These are phyloP conservation scores for Coelinius sp. DNA, from an alignment of 2,888 invertebrate genomes.

Conservation along the genomic window DNA sequence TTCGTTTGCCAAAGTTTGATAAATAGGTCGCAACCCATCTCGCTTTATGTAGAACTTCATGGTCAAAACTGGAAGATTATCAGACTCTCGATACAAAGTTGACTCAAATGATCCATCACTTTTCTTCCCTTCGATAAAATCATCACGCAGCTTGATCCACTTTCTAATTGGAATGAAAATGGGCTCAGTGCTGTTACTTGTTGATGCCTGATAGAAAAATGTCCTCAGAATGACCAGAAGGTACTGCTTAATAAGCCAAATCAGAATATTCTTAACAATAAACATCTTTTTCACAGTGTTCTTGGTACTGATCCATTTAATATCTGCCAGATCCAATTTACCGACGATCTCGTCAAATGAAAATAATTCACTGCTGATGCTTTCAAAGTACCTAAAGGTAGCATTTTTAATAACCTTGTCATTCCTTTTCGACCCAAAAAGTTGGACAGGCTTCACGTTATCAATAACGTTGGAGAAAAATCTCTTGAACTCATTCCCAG, in stretches of 20 bases:
- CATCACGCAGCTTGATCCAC: background rate
- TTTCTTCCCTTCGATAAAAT: background rate
- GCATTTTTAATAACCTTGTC: background rate
- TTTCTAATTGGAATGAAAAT: background rate
- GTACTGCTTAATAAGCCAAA: background rate
- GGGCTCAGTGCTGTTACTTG: background rate
- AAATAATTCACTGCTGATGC: background rate
- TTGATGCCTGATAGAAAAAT: background rate
- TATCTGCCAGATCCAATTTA: background rate
- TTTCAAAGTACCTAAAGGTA: background rate
- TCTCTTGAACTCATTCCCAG: background rate
- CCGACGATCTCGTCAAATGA: background rate
- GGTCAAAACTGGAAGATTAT: background rate
- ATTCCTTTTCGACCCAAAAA: background rate
- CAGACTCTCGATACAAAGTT: background rate
- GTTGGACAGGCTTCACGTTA: background rate
- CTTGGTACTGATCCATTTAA: background rate
- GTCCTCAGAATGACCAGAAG: background rate
- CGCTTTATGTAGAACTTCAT: conserved; percentile 21
- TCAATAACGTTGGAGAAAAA: background rate
- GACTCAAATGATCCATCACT: background rate
- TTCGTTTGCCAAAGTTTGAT: background rate
- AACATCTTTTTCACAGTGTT: background rate
- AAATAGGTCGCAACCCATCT: conserved; percentile 34
- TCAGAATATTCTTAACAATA: background rate